Base-by-base conservation (phyloP, 2,113 vertebrate genomes). In the Caranx melampygus region DNA sequence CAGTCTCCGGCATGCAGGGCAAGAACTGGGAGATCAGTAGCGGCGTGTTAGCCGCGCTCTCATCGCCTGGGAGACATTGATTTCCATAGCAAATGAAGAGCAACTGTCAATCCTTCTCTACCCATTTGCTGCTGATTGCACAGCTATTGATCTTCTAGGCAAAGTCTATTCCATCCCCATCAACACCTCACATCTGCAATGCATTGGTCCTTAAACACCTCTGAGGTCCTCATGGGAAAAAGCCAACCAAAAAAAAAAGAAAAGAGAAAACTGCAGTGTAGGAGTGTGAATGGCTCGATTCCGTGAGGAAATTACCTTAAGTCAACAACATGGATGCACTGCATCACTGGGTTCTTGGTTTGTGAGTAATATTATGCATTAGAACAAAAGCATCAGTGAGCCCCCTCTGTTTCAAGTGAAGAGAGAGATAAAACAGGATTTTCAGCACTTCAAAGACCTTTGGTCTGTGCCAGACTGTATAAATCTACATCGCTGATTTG, bases 1-100 rank as follows among this genome's bases (percentile, higher is more conserved):
- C 92, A 44, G 94, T 88, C 0, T 94, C 94, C 15, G 94, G 92
- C 85, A 94, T 93, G 86, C 92, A 87, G 83, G 94, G 92, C 67
- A 94, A 93, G 49, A 94, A 94, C 72, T 95, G 94, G 60, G 94
- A 93, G 37, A 95, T 96, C 93, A 95, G 95, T 42, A 68, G 78
- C 64, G 93, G 87, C 61, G 82, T 84, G 74, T 93, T 91, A 85
- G 94, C 92, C 34, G 92, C 44, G 42, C 93, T 95, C 85, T 96
- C 96, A 92, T 96, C 92, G 93, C 96, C 98, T 98, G 93, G 26
- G 81, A 90, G 78, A 87, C 90, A 94, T 91, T 78, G 93, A 94
- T 91, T 91, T 89, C 86, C 88, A 92, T 81, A 90, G 83, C 81
- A 92, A 88, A 92, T 82, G 90, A 91, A 89, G 77, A 92, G 83